Base-by-base conservation (phyloP, 1,140 invertebrate species). In the Dendroctonus ponderosae region DNA sequence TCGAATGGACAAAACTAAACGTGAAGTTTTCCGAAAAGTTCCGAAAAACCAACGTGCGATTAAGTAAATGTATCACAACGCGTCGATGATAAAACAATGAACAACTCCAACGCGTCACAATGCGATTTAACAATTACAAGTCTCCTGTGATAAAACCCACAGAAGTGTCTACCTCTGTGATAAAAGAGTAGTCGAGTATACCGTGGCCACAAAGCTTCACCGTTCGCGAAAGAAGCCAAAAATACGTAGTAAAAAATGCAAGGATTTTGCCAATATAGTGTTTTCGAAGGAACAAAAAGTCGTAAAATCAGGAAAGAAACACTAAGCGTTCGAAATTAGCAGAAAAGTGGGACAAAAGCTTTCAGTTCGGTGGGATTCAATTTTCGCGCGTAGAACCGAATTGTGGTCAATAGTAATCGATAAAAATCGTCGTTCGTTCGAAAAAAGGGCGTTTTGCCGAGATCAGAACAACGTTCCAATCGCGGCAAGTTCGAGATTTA, bases 391-490 rank as follows among this genome's bases (percentile, higher is more conserved):
- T 43, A 58, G 41, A 58, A 58, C 56, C 56, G 56, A 51, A 51
- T 58, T 49, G 52, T 62, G 44, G 37, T 64, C 46, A 60, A 51
- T 60, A 37, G n/a, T 53, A 56, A 65, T 67, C 59, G 58, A 66
- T 60, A 60, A 60, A 66, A 66, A 60, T 66, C 56, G 64, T 77
- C 75, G 75, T 77, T 77, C 75, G 75, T 77, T 77, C 75, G 75
- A 65, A 70, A 70, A 58, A 66, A 69, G 26, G 52, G 54, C 52
- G 52, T 65, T 65, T 65, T 69, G 62, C 51, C 61, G 59, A 66
- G 59, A 63, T 66, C 70, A 67, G 70, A 70, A 57, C 68, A 48
- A 48, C 12, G 66, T 64, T 54, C 62, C 54, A 66, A 62, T 42
- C 64, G 56, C 64, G 64, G 64, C 64, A 66, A 66, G 64, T 66